Evolutionary conservation across 2,113 vertebrate species (phyloP), one percentile per base, ranked within the genome.

Genomic region (Heliornis fulica): DNA sequence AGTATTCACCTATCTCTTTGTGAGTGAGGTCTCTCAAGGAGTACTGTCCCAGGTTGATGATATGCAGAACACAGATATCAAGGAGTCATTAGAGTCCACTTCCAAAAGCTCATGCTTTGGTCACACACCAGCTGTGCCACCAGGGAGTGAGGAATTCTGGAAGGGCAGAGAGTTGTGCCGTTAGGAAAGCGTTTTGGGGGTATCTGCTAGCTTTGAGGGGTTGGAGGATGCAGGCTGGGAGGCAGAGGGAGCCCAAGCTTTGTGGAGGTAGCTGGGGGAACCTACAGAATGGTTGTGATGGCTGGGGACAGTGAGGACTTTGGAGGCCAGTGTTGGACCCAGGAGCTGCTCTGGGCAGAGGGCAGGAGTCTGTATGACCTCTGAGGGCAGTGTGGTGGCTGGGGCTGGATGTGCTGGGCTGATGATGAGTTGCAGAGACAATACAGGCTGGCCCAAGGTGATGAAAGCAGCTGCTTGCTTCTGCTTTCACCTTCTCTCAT

Each of bases 381-480:
- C 43, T 0, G 1, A 20, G 21, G 1, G 1, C 12, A n/a, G 46
- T 48, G 12, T 22, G 9, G 17, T 15, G 68, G 15, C 16, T 43
- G 64, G 12, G n/a, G 21, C 45, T 74, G 60, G 45, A n/a, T 21
- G 7, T 65, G 43, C 64, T 59, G 60, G 21, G 32, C 31, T 28
- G 23, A 15, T 29, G 26, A 28, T 29, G 19, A 32, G 31, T 9
- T 17, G 34, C 34, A 16, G 43, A 38, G 64, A 18, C 57, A 36
- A 2, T 3, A 5, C 0, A 6, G 57, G 28, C 26, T 59, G 59
- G 61, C 45, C 65, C 23, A 26, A 34, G 40, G 50, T n/a, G 59
- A 26, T 83, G 53, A 60, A 61, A 46, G 65, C 65, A 83, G 60
- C 83, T 83, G 60, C 66, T 78, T 83, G 60, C 66, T 78, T 2